phyloP scores from a whole-genome alignment of 2,113 vertebrate genomes.

The Cynopterus brachyotis region DNA sequence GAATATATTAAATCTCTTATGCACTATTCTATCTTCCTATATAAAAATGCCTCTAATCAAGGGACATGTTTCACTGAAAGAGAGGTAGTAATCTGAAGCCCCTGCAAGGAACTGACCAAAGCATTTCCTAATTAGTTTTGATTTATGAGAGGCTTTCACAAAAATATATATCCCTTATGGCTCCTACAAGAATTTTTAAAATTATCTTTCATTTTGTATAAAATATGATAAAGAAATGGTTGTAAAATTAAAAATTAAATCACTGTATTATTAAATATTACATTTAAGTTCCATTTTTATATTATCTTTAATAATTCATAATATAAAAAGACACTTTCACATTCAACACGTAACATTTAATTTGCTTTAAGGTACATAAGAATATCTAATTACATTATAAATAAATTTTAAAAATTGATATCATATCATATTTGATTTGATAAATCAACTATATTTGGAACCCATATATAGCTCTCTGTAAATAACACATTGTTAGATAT shows the following conservation, averaged over 20 bases:
- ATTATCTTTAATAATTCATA: slow-evolving; percentile 38
- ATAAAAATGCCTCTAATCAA: not conserved
- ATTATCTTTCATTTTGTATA: not conserved
- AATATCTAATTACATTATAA: slow-evolving; percentile 13
- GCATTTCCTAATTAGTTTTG: not conserved
- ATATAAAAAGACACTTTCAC: slow-evolving; percentile 35
- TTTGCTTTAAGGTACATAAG: slow-evolving; percentile 42
- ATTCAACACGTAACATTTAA: slow-evolving; percentile 33
- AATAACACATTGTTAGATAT: slow-evolving; percentile 7
- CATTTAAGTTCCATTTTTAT: slow-evolving; percentile 44
- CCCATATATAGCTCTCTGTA: not conserved
- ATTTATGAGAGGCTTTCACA: not conserved
- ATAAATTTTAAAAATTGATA: slow-evolving; percentile 27
- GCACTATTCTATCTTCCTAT: not conserved
- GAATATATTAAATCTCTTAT: not conserved
- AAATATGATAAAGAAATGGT: slow-evolving; percentile 46
- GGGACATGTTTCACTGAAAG: not conserved
- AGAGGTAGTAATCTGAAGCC: not conserved
- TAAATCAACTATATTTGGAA: not conserved
- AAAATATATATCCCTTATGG: not conserved
- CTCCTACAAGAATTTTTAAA: not conserved
- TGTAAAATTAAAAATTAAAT: slow-evolving; percentile 21
- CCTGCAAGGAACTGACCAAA: not conserved
- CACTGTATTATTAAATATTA: slow-evolving; percentile 8
- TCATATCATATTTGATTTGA: not conserved